These are phyloP conservation scores for Dascillus cervinus DNA, from an alignment of 2,888 invertebrate species.

Conservation along the genomic window DNA sequence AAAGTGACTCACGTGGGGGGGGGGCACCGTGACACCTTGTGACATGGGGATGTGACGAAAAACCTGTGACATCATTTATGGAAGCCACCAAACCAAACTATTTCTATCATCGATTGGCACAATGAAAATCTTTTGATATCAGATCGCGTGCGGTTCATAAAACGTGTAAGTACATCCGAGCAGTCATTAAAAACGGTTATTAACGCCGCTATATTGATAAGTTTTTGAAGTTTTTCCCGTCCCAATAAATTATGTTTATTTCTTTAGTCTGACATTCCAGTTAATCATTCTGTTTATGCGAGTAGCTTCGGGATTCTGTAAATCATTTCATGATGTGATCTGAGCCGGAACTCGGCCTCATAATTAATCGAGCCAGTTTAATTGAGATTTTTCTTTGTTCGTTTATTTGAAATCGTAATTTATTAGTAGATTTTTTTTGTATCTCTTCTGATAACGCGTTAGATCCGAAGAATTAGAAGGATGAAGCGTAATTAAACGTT, in stretches of 20 bases:
- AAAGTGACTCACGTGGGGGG: too few species aligned
- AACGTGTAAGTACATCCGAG: slow-evolving; percentile 40
- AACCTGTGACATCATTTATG: too few species aligned
- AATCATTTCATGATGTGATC: slow-evolving; percentile 28
- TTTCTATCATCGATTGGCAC: too few species aligned
- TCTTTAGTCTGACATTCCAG: slow-evolving; percentile 42
- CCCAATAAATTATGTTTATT: slow-evolving; percentile 43
- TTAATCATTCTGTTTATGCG: slow-evolving; percentile 43
- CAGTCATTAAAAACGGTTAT: slow-evolving; percentile 43
- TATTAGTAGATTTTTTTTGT: slow-evolving; percentile 34
- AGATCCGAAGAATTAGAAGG: too few species aligned
- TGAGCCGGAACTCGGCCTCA: slow-evolving; percentile 37
- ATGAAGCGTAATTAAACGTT: too few species aligned
- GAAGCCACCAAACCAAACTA: too few species aligned
- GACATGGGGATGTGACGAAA: too few species aligned
- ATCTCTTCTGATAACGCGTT: too few species aligned
- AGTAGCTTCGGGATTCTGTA: slow-evolving; percentile 38
- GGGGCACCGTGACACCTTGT: too few species aligned
- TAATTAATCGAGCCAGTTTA: slow-evolving; percentile 41
- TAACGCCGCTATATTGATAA: slow-evolving; percentile 44
- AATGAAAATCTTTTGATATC: too few species aligned
- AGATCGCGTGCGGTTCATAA: slow-evolving; percentile 29
- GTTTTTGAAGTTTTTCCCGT: slow-evolving; percentile 40
- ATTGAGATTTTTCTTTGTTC: slow-evolving; percentile 41
- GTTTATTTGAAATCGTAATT: slow-evolving; percentile 36